Evolutionary conservation across 2,797 vertebrate species (phyloP), one percentile per base, ranked within the genome.

Genomic region (Leucoraja ocellata): DNA sequence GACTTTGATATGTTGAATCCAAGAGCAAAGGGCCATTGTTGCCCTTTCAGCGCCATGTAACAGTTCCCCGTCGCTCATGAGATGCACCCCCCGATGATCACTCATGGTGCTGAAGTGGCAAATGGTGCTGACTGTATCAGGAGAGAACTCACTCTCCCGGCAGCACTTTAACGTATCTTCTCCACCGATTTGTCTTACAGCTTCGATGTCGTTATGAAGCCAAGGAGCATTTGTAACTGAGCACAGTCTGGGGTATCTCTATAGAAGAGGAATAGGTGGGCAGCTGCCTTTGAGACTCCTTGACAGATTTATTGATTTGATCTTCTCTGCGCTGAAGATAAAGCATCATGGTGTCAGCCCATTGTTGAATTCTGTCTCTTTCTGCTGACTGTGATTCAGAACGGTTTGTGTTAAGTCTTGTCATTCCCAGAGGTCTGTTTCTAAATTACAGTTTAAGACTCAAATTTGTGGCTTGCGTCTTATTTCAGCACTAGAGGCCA

Each of bases 231-330:
- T 73, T 91, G 25, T 54, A 73, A 73, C 23, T n/a, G 23, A 92
- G 28, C 36, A n/a, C 71, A 23, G 71, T 68, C 63, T 68, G 63
- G 4, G 46, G n/a, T 11, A 68, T 71, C 71, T 92, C 76, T 58
- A 58, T 74, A 74, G 90, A 58, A 58, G 73, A 68, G 6, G 84
- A 63, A 76, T 58, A 25, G 39, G 68, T 74, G 68, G 71, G 39
- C 71, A 76, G 73, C 74, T 13, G 71, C 71, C 76, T 71, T 74
- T 23, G 28, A 16, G 23, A 23, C 68, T 92, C 73, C 71, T 46
- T 92, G 90, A 46, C 90, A 92, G 71, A 46, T 7, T 76, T 92
- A 92, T 76, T 74, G 90, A 76, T 71, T 74, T 92, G 23, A 25
- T 54, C 90, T 58, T 58, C 39, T 76, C 71, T 28, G 73, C 11